Conservation (phyloP, 2,797 vertebrate genomes). For the Chloroceryle amazona region DNA sequence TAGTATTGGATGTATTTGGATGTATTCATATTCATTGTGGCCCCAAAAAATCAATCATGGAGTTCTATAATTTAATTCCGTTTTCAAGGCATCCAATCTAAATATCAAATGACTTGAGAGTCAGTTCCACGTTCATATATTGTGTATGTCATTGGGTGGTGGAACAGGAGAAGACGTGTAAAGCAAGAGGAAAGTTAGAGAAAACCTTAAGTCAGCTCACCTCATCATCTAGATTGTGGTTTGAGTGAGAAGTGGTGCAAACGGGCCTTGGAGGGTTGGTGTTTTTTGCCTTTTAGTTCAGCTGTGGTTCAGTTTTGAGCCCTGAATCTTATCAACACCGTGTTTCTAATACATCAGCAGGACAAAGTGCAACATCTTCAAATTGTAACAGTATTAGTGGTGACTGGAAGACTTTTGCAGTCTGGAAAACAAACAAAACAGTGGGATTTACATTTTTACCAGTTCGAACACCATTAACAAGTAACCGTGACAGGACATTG, state of each 20-base stretch:
- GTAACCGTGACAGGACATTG: not conserved
- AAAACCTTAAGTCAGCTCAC: not conserved
- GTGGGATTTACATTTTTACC: not conserved
- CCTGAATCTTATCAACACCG: not conserved
- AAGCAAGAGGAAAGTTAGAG: not conserved
- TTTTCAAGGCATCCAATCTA: not conserved
- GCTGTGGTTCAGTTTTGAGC: not conserved
- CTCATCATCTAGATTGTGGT: rapidly evolving
- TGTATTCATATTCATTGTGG: not conserved
- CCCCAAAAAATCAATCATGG: not conserved
- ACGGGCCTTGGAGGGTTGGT: not conserved
- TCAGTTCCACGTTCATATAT: not conserved
- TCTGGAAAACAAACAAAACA: not conserved
- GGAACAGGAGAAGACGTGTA: not conserved
- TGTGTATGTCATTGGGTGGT: not conserved
- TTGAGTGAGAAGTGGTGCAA: not conserved
- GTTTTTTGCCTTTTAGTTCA: not conserved
- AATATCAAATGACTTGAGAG: not conserved
- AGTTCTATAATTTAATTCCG: not conserved
- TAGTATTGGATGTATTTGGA: not conserved
- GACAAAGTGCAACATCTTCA: not conserved
- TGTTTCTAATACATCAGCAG: not conserved
- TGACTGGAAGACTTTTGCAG: not conserved
- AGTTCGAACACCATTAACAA: not conserved
- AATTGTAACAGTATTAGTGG: not conserved